These are phyloP conservation scores for Melinaea marsaeus DNA, from an alignment of 2,888 invertebrate genomes.

Conservation along the genomic window DNA sequence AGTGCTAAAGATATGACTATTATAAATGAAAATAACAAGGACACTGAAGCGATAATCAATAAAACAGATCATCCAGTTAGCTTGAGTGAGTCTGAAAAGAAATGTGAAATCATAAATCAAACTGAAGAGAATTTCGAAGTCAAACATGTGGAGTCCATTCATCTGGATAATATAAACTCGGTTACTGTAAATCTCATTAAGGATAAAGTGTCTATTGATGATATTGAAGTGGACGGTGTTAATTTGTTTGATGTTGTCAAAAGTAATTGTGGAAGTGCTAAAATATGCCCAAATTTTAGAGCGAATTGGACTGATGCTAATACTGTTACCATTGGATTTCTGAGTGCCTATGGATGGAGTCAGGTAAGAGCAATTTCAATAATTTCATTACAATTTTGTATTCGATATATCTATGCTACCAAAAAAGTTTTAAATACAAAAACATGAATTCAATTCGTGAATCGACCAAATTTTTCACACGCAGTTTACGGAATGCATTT, in stretches of 20 bases:
- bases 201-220: constrained; percentile 50
- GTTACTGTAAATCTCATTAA: constrained; percentile 59
- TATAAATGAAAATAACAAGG: constrained; percentile 3
- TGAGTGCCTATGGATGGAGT: constrained; percentile 86
- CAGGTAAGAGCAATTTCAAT: constrained; percentile 67
- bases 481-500: no score
- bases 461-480: no score
- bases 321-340: constrained; percentile 84
- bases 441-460: no score
- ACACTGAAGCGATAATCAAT: constrained; percentile 8
- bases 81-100: constrained; percentile 19
- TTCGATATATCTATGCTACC: no score
- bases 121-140: constrained; percentile 30
- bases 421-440: no score
- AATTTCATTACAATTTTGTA: not conserved
- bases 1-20: not conserved
- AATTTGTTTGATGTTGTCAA: constrained; percentile 59
- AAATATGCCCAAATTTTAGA: constrained; percentile 48
- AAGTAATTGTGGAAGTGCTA: constrained; percentile 63
- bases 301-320: constrained; percentile 56
- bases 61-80: not conserved
- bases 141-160: constrained; percentile 47
- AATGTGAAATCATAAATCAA: constrained; percentile 31
- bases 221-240: constrained; percentile 54
- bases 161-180: constrained; percentile 59